phyloP scores from a whole-genome alignment of 2,888 invertebrate genomes.

The Caenorhabditis sp. region DNA sequence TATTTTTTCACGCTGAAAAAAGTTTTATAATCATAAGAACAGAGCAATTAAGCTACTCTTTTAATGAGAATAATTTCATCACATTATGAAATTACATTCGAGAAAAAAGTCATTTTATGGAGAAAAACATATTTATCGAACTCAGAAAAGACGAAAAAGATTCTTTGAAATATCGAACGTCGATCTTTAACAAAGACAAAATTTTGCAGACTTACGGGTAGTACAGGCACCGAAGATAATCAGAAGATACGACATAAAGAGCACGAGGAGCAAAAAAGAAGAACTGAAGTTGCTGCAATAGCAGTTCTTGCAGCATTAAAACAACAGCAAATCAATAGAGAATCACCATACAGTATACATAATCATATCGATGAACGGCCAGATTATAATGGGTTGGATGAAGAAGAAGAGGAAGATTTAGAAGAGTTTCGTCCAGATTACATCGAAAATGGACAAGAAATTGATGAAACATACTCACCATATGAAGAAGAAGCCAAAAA shows the following conservation, averaged over 20 bases:
- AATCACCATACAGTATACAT: neutral
- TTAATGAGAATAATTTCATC: too few species aligned
- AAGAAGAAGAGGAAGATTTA: neutral
- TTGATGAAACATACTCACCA: neutral
- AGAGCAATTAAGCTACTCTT: too few species aligned
- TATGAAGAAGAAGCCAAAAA: neutral
- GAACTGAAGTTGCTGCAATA: neutral
- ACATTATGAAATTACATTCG: too few species aligned
- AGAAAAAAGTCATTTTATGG: too few species aligned
- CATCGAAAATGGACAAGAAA: neutral
- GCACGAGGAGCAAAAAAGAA: neutral
- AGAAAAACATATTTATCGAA: too few species aligned
- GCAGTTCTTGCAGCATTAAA: neutral
- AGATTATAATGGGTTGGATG: too few species aligned
- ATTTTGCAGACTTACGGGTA: neutral
- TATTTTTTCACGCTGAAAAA: too few species aligned
- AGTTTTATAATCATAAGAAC: too few species aligned
- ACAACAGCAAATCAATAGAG: neutral
- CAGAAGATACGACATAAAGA: neutral
- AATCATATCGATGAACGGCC: neutral
- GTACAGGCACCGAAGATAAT: neutral
- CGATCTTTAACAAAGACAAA: too few species aligned
- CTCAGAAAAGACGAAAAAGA: too few species aligned
- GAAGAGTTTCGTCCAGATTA: neutral
- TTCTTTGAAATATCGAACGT: too few species aligned